phyloP scores from a whole-genome alignment of 2,113 vertebrate species.

The Anarrhichthys ocellatus region DNA sequence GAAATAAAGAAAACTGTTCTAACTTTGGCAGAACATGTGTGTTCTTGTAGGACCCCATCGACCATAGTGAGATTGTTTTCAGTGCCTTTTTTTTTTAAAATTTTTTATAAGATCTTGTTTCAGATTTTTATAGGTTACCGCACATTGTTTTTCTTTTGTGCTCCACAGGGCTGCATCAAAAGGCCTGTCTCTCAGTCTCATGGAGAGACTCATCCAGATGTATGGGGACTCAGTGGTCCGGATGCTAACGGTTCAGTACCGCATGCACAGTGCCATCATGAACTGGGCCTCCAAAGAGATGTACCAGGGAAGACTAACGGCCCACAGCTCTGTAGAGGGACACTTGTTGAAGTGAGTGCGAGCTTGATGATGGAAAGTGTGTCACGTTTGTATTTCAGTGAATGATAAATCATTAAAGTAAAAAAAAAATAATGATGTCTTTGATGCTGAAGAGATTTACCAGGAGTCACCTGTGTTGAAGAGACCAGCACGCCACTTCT shows the following conservation, averaged over 20 bases:
- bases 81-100: too few relatives aligned
- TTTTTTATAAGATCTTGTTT: not conserved
- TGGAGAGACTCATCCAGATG: conserved; percentile 90
- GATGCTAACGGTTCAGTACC: conserved; percentile 94
- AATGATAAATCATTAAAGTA: not conserved
- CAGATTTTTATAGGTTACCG: not conserved
- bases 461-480: conserved; percentile 84
- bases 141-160: not conserved
- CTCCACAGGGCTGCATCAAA: conserved; percentile 86
- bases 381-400: not conserved
- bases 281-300: conserved; percentile 92
- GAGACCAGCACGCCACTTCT: conserved; percentile 89
- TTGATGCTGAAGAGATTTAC: conserved; percentile 86
- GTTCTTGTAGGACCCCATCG: not conserved
- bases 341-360: conserved; percentile 90
- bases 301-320: conserved; percentile 87
- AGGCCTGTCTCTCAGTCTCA: conserved; percentile 91
- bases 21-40: not conserved
- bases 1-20: not conserved
- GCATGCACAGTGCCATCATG: conserved; percentile 94
- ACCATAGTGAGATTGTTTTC: not conserved
- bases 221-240: conserved; percentile 78
- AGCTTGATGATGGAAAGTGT: not conserved
- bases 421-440: not conserved
- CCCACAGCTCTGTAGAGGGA: conserved; percentile 89